phyloP scores from a whole-genome alignment of 2,888 invertebrate species.

The Leptopterna dolabrata region DNA sequence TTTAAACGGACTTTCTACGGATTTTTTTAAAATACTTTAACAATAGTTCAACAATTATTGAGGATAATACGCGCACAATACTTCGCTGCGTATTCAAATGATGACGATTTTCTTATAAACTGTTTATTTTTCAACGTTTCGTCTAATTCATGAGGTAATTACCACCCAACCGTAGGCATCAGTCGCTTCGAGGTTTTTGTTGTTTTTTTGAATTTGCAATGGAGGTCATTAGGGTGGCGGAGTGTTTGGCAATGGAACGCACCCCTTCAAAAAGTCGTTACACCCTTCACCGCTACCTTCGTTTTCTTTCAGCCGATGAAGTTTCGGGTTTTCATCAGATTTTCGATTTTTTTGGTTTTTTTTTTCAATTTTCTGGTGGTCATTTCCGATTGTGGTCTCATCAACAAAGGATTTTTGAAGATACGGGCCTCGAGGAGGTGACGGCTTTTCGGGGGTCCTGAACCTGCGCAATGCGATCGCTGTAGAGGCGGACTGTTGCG shows the following conservation, averaged over 20 bases:
- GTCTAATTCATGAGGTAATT: not conserved
- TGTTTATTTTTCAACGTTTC: no score
- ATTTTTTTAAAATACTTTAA: no score
- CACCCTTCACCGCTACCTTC: not conserved
- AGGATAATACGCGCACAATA: no score
- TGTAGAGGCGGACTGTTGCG: not conserved
- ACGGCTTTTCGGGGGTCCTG: not conserved
- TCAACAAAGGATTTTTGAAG: not conserved
- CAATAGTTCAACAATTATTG: no score
- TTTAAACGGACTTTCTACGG: no score
- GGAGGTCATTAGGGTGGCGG: not conserved
- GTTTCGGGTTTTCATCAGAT: no score
- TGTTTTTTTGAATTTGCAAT: not conserved
- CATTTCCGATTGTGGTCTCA: not conserved
- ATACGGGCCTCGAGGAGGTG: not conserved
- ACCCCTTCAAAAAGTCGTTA: not conserved
- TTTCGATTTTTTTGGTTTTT: not conserved
- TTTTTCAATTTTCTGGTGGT: not conserved
- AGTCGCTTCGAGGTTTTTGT: not conserved
- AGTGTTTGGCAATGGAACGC: not conserved
- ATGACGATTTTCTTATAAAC: no score
- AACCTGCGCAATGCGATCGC: not conserved
- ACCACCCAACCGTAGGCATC: not conserved
- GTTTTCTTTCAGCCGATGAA: no score
- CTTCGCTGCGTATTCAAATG: no score